phyloP scores from a whole-genome alignment of 2,888 invertebrate species.

The Standfussiana lucernea region DNA sequence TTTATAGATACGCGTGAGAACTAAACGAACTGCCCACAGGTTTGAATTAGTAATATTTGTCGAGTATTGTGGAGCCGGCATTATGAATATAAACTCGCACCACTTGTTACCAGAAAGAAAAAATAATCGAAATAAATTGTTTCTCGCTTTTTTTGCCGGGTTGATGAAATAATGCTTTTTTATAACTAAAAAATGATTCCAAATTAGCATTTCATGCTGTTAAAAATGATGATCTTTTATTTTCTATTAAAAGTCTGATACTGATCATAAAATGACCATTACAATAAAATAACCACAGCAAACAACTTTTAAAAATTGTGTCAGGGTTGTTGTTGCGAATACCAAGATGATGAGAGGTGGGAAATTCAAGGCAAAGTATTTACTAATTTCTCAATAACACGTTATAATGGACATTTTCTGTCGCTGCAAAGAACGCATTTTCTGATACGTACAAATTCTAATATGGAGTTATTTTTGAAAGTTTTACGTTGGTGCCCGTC shows the following conservation, averaged over 20 bases:
- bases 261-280: not conserved
- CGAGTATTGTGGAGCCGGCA: not conserved
- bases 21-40: not conserved
- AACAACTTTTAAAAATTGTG: constrained; percentile 40
- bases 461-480: constrained; percentile 84
- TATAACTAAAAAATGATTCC: not conserved
- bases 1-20: too few species aligned
- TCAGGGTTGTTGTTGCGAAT: constrained; percentile 61
- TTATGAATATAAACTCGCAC: not conserved
- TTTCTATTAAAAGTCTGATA: not conserved
- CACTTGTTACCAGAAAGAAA: constrained; percentile 14
- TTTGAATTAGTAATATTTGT: not conserved
- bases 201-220: not conserved
- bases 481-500: constrained; percentile 78
- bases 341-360: constrained; percentile 55
- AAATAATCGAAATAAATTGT: not conserved
- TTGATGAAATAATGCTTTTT: not conserved
- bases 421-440: constrained; percentile 14
- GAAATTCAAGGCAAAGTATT: constrained; percentile 65
- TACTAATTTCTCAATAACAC: constrained; percentile 53
- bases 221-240: not conserved
- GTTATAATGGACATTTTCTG: constrained; percentile 42
- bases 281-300: not conserved
- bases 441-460: constrained; percentile 18
- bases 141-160: not conserved